Percentiles rank a stretch among this genome's conserved stretches.
Evolutionary conservation across 2,797 vertebrate species (phyloP).

Genomic region (Cryptoblepharus egeriae): DNA sequence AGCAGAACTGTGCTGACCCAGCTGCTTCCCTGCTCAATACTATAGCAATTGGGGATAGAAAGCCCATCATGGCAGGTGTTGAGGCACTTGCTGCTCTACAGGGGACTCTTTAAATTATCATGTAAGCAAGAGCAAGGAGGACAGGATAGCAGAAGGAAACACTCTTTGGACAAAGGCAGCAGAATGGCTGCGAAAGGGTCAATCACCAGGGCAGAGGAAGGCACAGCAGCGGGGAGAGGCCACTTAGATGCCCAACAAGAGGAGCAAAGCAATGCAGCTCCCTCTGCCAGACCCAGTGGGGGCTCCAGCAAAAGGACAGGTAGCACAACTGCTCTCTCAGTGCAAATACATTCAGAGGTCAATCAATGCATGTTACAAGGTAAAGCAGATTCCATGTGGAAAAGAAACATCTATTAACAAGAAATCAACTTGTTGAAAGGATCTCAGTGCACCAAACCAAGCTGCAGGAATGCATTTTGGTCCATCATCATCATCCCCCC

Average conservation of each 20-base stretch:
- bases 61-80: too few relatives aligned
- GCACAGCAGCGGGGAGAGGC: too few relatives aligned
- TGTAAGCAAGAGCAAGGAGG: not conserved
- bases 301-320: constrained; percentile 59
- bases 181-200: not conserved
- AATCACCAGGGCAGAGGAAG: not conserved
- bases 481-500: too few relatives aligned
- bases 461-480: not conserved
- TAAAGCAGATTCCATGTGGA: constrained; percentile 66
- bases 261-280: constrained; percentile 61
- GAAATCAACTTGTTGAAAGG: constrained; percentile 65
- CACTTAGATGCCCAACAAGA: constrained; percentile 22
- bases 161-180: not conserved
- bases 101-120: too few relatives aligned
- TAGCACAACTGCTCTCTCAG: constrained; percentile 60
- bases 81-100: too few relatives aligned
- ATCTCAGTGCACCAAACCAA: constrained; percentile 74
- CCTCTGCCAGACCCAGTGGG: constrained; percentile 73
- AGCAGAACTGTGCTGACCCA: too few relatives aligned
- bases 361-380: constrained; percentile 54
- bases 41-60: too few relatives aligned
- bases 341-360: constrained; percentile 63
- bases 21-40: too few relatives aligned
- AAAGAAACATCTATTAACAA: constrained; percentile 69
- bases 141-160: not conserved